These are phyloP conservation scores for Yponomeuta malinellus DNA, from an alignment of 2,888 invertebrate species.

Conservation along the genomic window DNA sequence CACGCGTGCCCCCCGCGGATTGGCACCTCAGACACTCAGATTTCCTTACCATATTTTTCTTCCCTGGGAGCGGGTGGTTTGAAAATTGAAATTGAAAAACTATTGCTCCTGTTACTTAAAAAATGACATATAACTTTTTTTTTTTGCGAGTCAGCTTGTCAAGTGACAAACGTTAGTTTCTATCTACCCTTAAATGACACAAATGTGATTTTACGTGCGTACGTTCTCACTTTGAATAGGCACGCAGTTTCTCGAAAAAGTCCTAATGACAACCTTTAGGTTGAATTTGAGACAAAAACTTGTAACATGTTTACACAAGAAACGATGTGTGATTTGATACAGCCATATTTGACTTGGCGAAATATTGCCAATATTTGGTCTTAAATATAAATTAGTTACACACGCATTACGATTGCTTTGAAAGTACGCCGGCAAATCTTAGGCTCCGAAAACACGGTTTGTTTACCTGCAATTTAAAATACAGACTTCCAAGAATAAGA, in stretches of 20 bases:
- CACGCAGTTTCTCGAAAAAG: neutral
- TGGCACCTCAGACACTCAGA: too few relatives aligned
- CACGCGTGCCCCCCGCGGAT: too few relatives aligned
- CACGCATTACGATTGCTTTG: neutral
- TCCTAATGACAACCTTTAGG: neutral
- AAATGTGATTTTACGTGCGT: too few relatives aligned
- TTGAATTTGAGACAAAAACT: neutral
- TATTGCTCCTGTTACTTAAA: too few relatives aligned
- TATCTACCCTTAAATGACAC: too few relatives aligned
- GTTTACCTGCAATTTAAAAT: neutral
- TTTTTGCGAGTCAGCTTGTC: too few relatives aligned
- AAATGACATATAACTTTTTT: too few relatives aligned
- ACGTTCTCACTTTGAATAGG: too few relatives aligned
- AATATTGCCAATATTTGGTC: neutral
- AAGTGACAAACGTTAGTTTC: too few relatives aligned
- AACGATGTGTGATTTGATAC: neutral
- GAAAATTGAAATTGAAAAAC: too few relatives aligned
- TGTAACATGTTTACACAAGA: neutral
- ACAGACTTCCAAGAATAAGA: neutral
- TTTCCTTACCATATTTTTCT: too few relatives aligned
- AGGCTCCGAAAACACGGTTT: neutral
- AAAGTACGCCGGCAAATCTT: neutral
- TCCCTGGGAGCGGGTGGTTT: too few relatives aligned
- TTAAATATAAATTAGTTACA: slow-evolving; percentile 1
- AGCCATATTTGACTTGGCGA: neutral